Evolutionary conservation across 2,113 vertebrate species (phyloP).

Genomic region (Lycaon pictus): DNA sequence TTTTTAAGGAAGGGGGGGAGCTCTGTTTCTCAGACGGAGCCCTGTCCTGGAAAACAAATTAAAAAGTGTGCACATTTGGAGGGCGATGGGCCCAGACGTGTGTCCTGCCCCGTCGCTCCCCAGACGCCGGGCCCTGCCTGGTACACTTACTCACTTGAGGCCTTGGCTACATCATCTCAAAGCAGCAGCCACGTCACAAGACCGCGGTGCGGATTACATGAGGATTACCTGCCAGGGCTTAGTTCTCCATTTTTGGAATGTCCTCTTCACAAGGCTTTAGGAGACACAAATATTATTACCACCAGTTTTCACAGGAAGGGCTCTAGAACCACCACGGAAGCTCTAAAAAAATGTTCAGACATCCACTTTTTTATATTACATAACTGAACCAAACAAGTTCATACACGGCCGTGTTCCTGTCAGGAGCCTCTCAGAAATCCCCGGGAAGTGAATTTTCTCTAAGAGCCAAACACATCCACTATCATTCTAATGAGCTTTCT

Average conservation of each 20-base stretch:
- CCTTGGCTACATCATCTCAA: background rate
- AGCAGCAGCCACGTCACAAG: background rate
- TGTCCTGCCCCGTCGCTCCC: background rate
- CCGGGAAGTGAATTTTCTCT: background rate
- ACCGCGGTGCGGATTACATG: background rate
- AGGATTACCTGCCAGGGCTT: background rate
- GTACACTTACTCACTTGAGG: background rate
- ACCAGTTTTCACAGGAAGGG: slow-evolving; percentile 10
- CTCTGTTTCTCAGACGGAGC: background rate
- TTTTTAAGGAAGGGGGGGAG: slow-evolving; percentile 33
- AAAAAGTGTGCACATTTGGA: background rate
- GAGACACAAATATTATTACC: slow-evolving; percentile 22
- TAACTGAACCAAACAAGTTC: slow-evolving; percentile 4
- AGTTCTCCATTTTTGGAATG: background rate
- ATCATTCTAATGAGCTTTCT: background rate
- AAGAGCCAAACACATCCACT: background rate
- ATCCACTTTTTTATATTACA: slow-evolving; percentile 29
- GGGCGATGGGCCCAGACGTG: background rate
- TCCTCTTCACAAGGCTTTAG: background rate
- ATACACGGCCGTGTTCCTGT: background rate
- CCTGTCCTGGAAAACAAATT: background rate
- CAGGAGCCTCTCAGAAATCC: background rate
- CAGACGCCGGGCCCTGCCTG: too few species aligned
- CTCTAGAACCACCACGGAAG: background rate
- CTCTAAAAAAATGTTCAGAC: background rate